Percentiles rank a stretch among this genome's conserved stretches.
These are phyloP conservation scores for Thaumetopoea pityocampa DNA, from an alignment of 1,140 invertebrate species.

Conservation along the genomic window DNA sequence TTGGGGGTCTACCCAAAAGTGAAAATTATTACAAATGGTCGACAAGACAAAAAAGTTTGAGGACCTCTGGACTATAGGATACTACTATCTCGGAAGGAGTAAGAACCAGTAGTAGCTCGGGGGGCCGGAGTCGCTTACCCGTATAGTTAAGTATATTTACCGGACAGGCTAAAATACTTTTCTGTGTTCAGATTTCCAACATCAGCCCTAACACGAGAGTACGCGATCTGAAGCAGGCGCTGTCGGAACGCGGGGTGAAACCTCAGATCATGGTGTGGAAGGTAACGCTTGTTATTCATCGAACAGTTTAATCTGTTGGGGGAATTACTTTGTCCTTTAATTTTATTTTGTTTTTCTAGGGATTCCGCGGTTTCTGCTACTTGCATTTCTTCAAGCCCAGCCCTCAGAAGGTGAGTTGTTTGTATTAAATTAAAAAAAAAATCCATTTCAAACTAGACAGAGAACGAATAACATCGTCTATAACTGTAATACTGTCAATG, in stretches of 20 bases:
- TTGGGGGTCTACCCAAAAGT: too few relatives aligned
- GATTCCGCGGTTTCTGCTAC: slow-evolving; percentile 79
- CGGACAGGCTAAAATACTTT: slow-evolving; percentile 6
- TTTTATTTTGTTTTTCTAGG: slow-evolving; percentile 49
- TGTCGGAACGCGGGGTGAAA: slow-evolving; percentile 79
- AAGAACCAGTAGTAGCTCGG: too few relatives aligned
- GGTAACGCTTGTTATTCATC: slow-evolving; percentile 26
- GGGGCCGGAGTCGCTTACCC: too few relatives aligned
- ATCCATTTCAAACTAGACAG: too few relatives aligned
- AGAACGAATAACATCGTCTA: too few relatives aligned
- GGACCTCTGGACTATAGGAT: too few relatives aligned
- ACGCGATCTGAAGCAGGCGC: slow-evolving; percentile 80
- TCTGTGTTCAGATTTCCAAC: slow-evolving; percentile 74
- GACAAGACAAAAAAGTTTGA: too few relatives aligned
- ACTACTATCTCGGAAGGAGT: too few relatives aligned
- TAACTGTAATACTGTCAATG: too few relatives aligned
- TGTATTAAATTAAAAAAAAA: slow-evolving; percentile 1
- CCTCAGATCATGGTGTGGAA: slow-evolving; percentile 81
- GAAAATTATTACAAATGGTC: too few relatives aligned
- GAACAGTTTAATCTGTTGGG: neutral
- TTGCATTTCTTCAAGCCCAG: slow-evolving; percentile 79
- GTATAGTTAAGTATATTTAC: neutral
- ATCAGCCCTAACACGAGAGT: slow-evolving; percentile 79
- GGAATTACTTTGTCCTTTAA: neutral
- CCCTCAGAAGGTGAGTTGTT: slow-evolving; percentile 54